phyloP scores from a whole-genome alignment of 2,113 vertebrate species.

The Macaca nemestrina region DNA sequence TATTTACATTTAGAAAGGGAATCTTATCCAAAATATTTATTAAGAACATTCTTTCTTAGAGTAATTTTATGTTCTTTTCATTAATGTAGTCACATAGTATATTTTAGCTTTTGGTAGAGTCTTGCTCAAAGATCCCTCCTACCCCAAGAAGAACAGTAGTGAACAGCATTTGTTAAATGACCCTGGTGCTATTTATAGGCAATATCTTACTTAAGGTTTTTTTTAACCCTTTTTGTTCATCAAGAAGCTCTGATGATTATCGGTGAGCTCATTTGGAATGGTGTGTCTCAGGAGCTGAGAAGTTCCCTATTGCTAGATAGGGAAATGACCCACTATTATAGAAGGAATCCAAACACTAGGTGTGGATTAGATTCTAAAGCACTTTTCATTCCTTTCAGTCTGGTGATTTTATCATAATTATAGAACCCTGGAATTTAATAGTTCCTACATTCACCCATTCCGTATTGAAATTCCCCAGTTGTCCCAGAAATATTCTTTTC shows the following conservation, averaged over 20 bases:
- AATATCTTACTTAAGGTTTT: background rate
- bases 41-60: too few species aligned
- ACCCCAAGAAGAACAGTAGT: background rate
- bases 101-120: background rate
- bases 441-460: background rate
- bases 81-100: too few species aligned
- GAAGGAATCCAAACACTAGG: background rate
- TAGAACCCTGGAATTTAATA: background rate
- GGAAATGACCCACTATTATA: background rate
- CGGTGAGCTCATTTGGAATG: background rate
- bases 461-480: background rate
- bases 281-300: background rate
- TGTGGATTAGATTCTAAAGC: background rate
- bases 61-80: too few species aligned
- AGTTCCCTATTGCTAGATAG: background rate
- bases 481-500: background rate
- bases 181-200: background rate
- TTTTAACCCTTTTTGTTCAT: background rate
- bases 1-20: too few species aligned
- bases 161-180: background rate
- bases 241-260: background rate
- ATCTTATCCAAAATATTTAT: too few species aligned
- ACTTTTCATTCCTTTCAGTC: background rate
- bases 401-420: background rate
- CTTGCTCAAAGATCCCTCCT: background rate